Evolutionary conservation across 2,113 vertebrate species (phyloP), one percentile per base, ranked within the genome.

Genomic region (Lucifuga dentata): DNA sequence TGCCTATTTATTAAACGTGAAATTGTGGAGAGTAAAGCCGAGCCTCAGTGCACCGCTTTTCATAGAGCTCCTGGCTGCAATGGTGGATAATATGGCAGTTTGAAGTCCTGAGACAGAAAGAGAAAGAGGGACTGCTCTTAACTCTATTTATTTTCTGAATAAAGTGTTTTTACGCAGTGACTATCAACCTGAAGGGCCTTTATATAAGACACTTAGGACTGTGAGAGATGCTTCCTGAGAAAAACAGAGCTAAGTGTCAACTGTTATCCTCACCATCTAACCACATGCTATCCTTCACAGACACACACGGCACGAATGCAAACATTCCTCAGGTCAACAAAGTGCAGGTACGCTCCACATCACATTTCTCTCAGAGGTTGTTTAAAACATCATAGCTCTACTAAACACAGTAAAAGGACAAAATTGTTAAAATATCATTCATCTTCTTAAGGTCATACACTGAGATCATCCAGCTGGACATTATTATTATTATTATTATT

Each of bases 101-200:
- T 53, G 46, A 72, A 53, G 26, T 7, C 40, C 2, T 13, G 29
- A 73, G 59, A 61, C 36, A 43, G 39, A 78, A 51, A 11, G 29
- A 73, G 59, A 61, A 36, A 46, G 39, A 78, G 56, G 55, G 53
- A 81, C 81, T 67, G 52, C 59, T 75, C 63, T 80, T 69, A 70
- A 64, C 68, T 74, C 39, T 78, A 63, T 89, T 87, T 89, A 83
- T 86, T 85, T 81, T 83, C 9, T 17, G 73, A 77, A 76, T 88
- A 73, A 90, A 83, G 64, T 40, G 62, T 75, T 82, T 81, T 79
- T 58, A 74, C 40, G 56, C 41, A 40, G 40, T 41, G 48, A 75
- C 73, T 23, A 74, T 79, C 50, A 78, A 74, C 78, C 58, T 70
- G 43, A 83, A 73, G 76, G n/a, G 51, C 44, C 29, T 70, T 86